These are phyloP conservation scores for Tylochromis polylepis DNA, from an alignment of 2,113 vertebrate species.

Conservation along the genomic window DNA sequence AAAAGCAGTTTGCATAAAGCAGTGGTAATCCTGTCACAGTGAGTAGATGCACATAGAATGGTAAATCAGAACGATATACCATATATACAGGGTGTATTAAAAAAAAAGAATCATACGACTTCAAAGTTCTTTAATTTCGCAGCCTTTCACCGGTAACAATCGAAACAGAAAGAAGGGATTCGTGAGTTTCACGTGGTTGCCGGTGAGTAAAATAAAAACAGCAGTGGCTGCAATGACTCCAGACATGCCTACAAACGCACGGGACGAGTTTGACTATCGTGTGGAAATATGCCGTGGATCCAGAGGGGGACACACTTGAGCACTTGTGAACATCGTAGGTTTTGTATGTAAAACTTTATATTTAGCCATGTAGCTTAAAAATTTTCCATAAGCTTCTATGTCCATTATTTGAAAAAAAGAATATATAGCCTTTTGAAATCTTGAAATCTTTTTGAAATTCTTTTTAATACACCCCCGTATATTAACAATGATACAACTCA, in stretches of 20 bases:
- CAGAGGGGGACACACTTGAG: not conserved
- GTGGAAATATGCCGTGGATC: not conserved
- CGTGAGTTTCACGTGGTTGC: accelerated
- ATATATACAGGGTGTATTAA: not conserved
- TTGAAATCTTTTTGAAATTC: no score
- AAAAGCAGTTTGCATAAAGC: not conserved
- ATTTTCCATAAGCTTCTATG: not conserved
- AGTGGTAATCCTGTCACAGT: not conserved
- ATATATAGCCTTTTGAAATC: no score
- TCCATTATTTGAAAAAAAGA: accelerated
- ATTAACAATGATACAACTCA: no score
- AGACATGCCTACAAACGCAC: not conserved
- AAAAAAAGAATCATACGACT: not conserved
- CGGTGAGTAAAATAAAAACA: not conserved
- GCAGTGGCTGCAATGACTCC: not conserved
- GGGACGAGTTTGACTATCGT: not conserved
- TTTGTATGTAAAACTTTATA: not conserved
- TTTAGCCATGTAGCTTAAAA: not conserved
- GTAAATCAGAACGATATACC: not conserved
- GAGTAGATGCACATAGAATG: not conserved
- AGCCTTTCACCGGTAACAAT: not conserved
- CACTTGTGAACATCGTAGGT: not conserved
- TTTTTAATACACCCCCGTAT: no score
- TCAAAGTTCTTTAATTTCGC: not conserved
- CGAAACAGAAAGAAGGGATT: not conserved